A percentile compares a stretch with the other conserved stretches of the same genome.
phyloP scores from a whole-genome alignment of 2,113 vertebrate species.

The Oncorhynchus clarkii region DNA sequence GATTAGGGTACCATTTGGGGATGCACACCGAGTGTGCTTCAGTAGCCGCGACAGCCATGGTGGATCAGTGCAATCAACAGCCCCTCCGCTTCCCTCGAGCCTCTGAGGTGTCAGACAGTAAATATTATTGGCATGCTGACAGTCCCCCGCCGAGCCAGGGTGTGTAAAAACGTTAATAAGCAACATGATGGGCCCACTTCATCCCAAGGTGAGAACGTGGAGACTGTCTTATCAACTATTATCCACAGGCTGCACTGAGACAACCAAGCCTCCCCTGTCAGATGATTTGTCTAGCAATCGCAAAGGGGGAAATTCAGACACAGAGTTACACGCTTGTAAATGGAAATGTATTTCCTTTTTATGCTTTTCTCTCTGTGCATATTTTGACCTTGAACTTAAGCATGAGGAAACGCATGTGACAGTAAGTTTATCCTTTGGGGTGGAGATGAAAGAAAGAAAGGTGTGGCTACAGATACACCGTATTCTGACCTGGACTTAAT shows the following conservation, averaged over 20 bases:
- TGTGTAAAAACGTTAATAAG: constrained; percentile 71
- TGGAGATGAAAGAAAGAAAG: too few species aligned
- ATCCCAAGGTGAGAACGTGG: constrained; percentile 63
- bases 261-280: constrained; percentile 38
- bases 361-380: background rate
- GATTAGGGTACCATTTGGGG: too few species aligned
- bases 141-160: constrained; percentile 50
- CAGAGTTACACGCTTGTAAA: background rate
- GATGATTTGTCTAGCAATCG: constrained; percentile 37
- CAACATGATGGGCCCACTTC: constrained; percentile 51
- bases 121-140: constrained; percentile 72
- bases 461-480: too few species aligned
- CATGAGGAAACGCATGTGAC: too few species aligned
- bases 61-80: constrained; percentile 40
- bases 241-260: constrained; percentile 46
- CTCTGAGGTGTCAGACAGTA: constrained; percentile 66
- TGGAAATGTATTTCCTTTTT: background rate
- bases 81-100: constrained; percentile 29
- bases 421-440: too few species aligned
- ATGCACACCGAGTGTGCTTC: too few species aligned
- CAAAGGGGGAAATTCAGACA: background rate
- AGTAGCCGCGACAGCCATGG: too few species aligned
- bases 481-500: too few species aligned
- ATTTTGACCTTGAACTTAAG: too few species aligned
- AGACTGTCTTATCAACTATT: constrained; percentile 60